phyloP scores from a whole-genome alignment of 2,888 invertebrate genomes.

The Rhorus exstirpatorius region DNA sequence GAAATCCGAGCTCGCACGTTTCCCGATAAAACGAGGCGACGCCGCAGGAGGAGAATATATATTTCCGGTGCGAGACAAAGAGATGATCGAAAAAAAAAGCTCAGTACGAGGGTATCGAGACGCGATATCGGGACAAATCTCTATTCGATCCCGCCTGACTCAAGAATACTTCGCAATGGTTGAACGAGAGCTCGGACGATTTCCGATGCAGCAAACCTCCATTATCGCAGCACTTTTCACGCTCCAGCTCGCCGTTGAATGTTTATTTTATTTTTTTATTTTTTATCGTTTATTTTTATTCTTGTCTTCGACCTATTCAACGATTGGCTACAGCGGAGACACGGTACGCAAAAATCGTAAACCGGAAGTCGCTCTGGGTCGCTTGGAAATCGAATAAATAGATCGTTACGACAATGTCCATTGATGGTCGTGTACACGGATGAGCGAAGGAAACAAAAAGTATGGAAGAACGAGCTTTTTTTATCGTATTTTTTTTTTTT shows the following conservation, averaged over 20 bases:
- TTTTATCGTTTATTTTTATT: background rate
- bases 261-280: slow-evolving; percentile 11
- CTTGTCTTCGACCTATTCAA: slow-evolving; percentile 42
- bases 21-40: slow-evolving; percentile 22
- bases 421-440: slow-evolving; percentile 52
- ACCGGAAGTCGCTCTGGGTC: slow-evolving; percentile 58
- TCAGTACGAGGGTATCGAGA: no score
- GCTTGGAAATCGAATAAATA: slow-evolving; percentile 53
- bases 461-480: no score
- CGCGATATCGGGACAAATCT: no score
- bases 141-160: slow-evolving; percentile 17
- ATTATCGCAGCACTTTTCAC: slow-evolving; percentile 49
- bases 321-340: slow-evolving; percentile 49
- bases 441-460: background rate
- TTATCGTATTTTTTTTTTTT: no score
- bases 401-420: slow-evolving; percentile 44
- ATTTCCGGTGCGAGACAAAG: no score
- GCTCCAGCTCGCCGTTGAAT: slow-evolving; percentile 9
- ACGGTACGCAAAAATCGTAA: slow-evolving; percentile 63
- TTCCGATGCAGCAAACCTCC: slow-evolving; percentile 64
- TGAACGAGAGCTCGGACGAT: slow-evolving; percentile 45
- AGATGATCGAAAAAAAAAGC: no score
- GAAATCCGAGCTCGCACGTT: slow-evolving; percentile 19
- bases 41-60: no score
- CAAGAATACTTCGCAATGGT: slow-evolving; percentile 3